These are phyloP conservation scores for Coranthus polyacanthus DNA, from an alignment of 2,797 vertebrate species.

Conservation along the genomic window DNA sequence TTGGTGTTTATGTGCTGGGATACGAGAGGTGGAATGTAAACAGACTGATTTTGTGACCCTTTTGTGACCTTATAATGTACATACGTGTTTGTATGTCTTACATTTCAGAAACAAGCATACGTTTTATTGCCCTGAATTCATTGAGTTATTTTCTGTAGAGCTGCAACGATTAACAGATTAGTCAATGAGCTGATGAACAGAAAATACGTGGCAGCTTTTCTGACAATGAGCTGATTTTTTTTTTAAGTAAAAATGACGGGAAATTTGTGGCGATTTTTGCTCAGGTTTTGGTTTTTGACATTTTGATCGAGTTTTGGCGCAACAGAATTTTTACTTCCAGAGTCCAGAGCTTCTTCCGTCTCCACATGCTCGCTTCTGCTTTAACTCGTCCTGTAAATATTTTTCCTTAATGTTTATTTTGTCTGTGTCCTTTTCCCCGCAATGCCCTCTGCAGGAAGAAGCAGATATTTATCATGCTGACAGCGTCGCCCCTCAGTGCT, in stretches of 20 bases:
- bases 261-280: too few relatives aligned
- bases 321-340: too few relatives aligned
- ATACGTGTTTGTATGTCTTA: background rate
- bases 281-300: too few relatives aligned
- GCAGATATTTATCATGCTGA: slow-evolving; percentile 42
- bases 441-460: slow-evolving; percentile 66
- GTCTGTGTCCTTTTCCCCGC: background rate
- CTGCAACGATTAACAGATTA: too few relatives aligned
- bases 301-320: too few relatives aligned
- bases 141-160: too few relatives aligned
- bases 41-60: slow-evolving; percentile 27
- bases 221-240: too few relatives aligned
- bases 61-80: slow-evolving; percentile 3
- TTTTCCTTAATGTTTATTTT: slow-evolving; percentile 1
- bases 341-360: too few relatives aligned
- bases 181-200: too few relatives aligned
- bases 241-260: too few relatives aligned
- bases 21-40: slow-evolving; percentile 56
- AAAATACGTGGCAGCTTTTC: too few relatives aligned
- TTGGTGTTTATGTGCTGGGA: slow-evolving; percentile 37
- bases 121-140: too few relatives aligned
- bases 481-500: slow-evolving; percentile 61
- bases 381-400: background rate
- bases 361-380: background rate
- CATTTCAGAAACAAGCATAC: background rate